A percentile compares a stretch with the other conserved stretches of the same genome.
Evolutionary conservation across 1,140 invertebrate genomes (phyloP).

Genomic region (Conus betulinus): DNA sequence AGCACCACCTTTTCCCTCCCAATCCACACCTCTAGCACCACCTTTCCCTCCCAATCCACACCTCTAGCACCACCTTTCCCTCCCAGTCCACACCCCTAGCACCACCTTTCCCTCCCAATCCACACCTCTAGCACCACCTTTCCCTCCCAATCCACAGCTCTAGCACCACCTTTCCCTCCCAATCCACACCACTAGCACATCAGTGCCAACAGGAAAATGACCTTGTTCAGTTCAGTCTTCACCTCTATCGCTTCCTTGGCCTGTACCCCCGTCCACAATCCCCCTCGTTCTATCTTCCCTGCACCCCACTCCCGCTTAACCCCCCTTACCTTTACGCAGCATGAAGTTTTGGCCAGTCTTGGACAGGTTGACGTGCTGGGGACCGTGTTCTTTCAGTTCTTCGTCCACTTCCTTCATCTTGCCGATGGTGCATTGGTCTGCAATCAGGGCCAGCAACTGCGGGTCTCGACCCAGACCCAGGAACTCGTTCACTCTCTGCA

Average conservation of each 20-base stretch:
- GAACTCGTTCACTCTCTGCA: conserved; percentile 47
- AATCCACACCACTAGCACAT: too few species aligned
- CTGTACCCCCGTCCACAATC: neutral
- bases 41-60: too few species aligned
- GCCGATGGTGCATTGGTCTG: conserved; percentile 51
- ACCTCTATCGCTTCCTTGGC: neutral
- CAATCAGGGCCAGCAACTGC: conserved; percentile 39
- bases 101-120: too few species aligned
- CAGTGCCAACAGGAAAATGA: neutral
- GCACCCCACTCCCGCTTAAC: neutral
- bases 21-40: too few species aligned
- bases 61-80: too few species aligned
- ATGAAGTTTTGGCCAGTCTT: conserved; percentile 35
- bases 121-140: too few species aligned
- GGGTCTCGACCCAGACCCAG: conserved; percentile 41
- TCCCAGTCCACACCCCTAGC: too few species aligned
- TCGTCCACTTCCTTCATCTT: conserved; percentile 55
- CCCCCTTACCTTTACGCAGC: conserved; percentile 26
- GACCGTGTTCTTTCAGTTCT: conserved; percentile 36
- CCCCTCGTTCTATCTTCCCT: conserved; percentile 22
- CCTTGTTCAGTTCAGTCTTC: neutral
- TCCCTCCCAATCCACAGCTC: too few species aligned
- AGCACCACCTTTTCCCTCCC: too few species aligned
- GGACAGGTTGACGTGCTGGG: conserved; percentile 17
- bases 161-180: too few species aligned